These are phyloP conservation scores for Malacoctenus gilli DNA, from an alignment of 2,797 vertebrate genomes.

Conservation along the genomic window DNA sequence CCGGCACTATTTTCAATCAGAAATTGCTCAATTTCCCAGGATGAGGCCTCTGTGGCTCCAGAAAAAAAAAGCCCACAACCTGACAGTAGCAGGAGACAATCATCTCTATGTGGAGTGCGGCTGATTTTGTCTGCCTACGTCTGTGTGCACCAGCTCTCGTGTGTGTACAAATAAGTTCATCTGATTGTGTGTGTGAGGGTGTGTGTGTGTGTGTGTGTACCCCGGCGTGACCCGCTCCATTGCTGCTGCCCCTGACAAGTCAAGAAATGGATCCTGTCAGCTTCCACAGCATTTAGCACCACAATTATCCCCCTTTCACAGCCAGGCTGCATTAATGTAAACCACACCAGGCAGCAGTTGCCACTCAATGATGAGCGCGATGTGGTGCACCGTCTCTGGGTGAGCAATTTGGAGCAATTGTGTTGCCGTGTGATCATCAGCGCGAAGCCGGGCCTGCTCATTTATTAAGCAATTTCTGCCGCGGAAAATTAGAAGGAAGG, in stretches of 20 bases:
- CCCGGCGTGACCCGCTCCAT: conserved; percentile 60
- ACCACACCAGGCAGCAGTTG: conserved; percentile 76
- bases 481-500: conserved; percentile 71
- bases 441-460: conserved; percentile 68
- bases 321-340: conserved; percentile 78
- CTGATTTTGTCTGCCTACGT: conserved; percentile 58
- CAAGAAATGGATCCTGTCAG: conserved; percentile 76
- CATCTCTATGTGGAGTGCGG: conserved; percentile 69
- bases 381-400: conserved; percentile 68
- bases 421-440: conserved; percentile 74
- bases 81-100: conserved; percentile 80
- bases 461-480: conserved; percentile 77
- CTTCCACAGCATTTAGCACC: conserved; percentile 72
- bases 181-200: conserved; percentile 51
- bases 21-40: conserved; percentile 88
- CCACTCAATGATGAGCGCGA: conserved; percentile 74
- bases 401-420: conserved; percentile 81
- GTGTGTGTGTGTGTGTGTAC: conserved; percentile 57
- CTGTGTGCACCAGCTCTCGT: conserved; percentile 26
- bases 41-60: conserved; percentile 83
- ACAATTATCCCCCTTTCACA: conserved; percentile 83
- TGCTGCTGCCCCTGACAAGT: conserved; percentile 70
- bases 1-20: conserved; percentile 89
- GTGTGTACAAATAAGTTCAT: conserved; percentile 67
- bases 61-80: conserved; percentile 66